A percentile compares a stretch with the other conserved stretches of the same genome.
These are phyloP conservation scores for Pandemis cinnamomeana DNA, from an alignment of 2,888 invertebrate genomes.

Conservation along the genomic window DNA sequence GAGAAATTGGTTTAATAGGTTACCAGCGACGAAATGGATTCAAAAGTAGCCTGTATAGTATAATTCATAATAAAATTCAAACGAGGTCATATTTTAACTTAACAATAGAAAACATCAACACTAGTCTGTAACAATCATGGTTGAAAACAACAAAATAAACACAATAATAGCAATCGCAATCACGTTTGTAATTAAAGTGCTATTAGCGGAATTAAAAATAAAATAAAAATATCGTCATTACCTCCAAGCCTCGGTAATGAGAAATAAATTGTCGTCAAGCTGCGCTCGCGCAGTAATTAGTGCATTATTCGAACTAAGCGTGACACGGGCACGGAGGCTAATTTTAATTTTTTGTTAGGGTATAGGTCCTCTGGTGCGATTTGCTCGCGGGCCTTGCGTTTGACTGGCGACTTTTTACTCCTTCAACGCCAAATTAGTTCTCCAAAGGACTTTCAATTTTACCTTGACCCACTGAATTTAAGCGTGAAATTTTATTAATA, in stretches of 20 bases:
- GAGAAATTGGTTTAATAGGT: too few relatives aligned
- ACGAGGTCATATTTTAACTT: background rate
- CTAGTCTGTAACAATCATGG: background rate
- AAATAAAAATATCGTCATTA: slow-evolving; percentile 77
- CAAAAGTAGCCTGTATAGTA: background rate
- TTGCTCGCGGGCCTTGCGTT: background rate
- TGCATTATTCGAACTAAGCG: slow-evolving; percentile 70
- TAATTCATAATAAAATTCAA: background rate
- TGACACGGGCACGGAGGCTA: slow-evolving; percentile 62
- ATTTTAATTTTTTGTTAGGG: slow-evolving; percentile 61
- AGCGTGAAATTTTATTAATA: too few relatives aligned
- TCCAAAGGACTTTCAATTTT: too few relatives aligned
- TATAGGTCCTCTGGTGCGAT: slow-evolving; percentile 45
- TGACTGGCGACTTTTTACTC: background rate
- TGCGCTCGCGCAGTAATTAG: slow-evolving; percentile 69
- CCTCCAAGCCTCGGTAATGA: slow-evolving; percentile 69
- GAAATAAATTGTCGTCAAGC: slow-evolving; percentile 82
- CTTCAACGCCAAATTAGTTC: too few relatives aligned
- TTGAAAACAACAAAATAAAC: slow-evolving; percentile 7
- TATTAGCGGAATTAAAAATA: slow-evolving; percentile 78
- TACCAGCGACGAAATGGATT: background rate
- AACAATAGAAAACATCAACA: background rate
- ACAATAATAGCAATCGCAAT: slow-evolving; percentile 29
- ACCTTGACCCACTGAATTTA: too few relatives aligned
- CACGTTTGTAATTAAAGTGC: slow-evolving; percentile 77